Evolutionary conservation across 1,140 invertebrate genomes (phyloP), one percentile per base, ranked within the genome.

Genomic region (Elysia chlorotica): DNA sequence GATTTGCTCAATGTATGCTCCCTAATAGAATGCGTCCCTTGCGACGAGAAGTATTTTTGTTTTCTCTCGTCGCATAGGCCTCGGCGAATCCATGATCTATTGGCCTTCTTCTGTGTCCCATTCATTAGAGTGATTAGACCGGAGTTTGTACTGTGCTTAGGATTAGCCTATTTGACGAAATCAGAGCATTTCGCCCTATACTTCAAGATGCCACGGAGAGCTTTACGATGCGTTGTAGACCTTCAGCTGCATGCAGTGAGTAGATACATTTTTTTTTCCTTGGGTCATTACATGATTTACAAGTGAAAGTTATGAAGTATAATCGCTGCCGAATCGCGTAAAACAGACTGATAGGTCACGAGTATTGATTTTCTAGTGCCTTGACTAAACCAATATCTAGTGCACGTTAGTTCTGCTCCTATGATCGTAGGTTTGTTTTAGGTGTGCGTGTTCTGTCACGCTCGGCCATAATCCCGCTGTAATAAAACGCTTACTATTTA

Each of bases 221-320:
- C 82, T 10, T 70, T 85, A 23, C 80, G 82, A 75, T 84, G 82
- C 74, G 65, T 82, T 75, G 83, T 85, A 28, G 82, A 86, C 68
- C 62, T 86, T 14, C 80, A 79, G 59, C 54, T 86, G 19, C 75
- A 81, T 65, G 78, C 79, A 71, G 83, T 86, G 78, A 78, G 80
- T n/a, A n/a, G n/a, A n/a, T n/a, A n/a, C n/a, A n/a, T n/a, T n/a
- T n/a, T n/a, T n/a, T n/a, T n/a, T n/a, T n/a, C n/a, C n/a, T n/a
- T n/a, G n/a, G n/a, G n/a, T n/a, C n/a, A n/a, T n/a, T n/a, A n/a
- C n/a, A n/a, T n/a, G n/a, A n/a, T n/a, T n/a, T n/a, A n/a, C n/a
- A n/a, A n/a, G n/a, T n/a, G n/a, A n/a, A n/a, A n/a, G n/a, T n/a
- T n/a, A n/a, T n/a, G n/a, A n/a, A n/a, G n/a, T n/a, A n/a, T n/a